Evolutionary conservation across 2,113 vertebrate genomes (phyloP).

Genomic region (Pedionomus torquatus): DNA sequence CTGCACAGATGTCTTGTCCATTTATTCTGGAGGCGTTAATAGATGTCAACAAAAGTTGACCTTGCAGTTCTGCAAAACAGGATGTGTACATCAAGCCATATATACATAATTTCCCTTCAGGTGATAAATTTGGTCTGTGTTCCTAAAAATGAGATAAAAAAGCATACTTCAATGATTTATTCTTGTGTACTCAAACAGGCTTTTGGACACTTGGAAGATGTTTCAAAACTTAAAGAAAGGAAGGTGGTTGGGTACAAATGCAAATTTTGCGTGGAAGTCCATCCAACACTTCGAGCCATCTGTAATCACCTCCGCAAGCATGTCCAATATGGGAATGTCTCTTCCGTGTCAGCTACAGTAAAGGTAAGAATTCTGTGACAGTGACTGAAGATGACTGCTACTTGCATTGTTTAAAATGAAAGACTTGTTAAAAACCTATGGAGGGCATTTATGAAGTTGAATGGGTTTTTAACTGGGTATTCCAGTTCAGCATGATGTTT

Average conservation of each 20-base stretch:
- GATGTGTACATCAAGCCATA: neutral
- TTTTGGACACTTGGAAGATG: conserved; percentile 81
- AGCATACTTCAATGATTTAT: neutral
- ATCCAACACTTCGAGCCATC: conserved; percentile 94
- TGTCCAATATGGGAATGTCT: conserved; percentile 91
- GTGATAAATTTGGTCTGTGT: neutral
- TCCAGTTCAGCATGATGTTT: neutral
- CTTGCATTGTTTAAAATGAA: neutral
- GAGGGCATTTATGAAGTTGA: neutral
- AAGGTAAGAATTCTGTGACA: conserved; percentile 72
- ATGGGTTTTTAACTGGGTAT: neutral
- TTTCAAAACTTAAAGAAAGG: conserved; percentile 82
- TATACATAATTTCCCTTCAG: neutral
- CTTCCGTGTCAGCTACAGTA: conserved; percentile 82
- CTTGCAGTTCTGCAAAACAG: neutral
- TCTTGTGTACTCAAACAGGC: conserved; percentile 75
- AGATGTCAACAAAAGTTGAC: neutral
- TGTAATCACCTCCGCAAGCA: conserved; percentile 98
- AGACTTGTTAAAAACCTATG: neutral
- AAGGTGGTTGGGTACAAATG: conserved; percentile 93
- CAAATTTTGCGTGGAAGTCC: conserved; percentile 96
- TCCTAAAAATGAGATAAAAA: neutral
- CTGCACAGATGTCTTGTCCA: neutral
- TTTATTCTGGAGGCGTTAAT: neutral
- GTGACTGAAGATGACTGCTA: neutral